Conservation (phyloP, 2,113 vertebrate species). For the Myotis yumanensis region DNA sequence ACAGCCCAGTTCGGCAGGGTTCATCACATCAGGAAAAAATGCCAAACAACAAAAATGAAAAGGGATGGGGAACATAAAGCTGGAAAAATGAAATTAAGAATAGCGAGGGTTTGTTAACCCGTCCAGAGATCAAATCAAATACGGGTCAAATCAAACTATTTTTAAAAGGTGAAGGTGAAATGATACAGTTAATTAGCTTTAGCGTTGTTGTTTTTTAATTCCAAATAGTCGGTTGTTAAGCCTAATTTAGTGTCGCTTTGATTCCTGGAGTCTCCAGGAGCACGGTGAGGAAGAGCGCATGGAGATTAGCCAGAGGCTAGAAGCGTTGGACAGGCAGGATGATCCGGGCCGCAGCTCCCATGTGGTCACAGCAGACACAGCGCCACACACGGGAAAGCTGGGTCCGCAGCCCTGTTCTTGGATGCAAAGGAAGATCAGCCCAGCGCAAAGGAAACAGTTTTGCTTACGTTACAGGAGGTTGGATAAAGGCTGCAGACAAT, state of each 20-base stretch:
- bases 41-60: not conserved
- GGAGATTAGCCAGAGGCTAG: not conserved
- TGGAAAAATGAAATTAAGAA: not conserved
- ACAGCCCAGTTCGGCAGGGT: not conserved
- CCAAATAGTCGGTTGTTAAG: not conserved
- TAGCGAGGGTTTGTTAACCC: not conserved
- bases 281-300: not conserved
- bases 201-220: not conserved
- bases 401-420: not conserved
- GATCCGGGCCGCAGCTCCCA: not conserved
- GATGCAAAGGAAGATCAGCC: constrained; percentile 2
- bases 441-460: constrained; percentile 50
- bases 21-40: not conserved
- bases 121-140: not conserved
- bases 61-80: not conserved
- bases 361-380: not conserved
- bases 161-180: not conserved
- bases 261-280: not conserved
- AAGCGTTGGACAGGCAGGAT: not conserved
- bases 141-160: not conserved
- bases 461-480: constrained; percentile 33
- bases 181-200: not conserved
- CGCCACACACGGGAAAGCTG: not conserved
- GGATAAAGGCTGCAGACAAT: not conserved
- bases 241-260: not conserved